Evolutionary conservation across 2,797 vertebrate genomes (phyloP).

Genomic region (Ataeniobius toweri): DNA sequence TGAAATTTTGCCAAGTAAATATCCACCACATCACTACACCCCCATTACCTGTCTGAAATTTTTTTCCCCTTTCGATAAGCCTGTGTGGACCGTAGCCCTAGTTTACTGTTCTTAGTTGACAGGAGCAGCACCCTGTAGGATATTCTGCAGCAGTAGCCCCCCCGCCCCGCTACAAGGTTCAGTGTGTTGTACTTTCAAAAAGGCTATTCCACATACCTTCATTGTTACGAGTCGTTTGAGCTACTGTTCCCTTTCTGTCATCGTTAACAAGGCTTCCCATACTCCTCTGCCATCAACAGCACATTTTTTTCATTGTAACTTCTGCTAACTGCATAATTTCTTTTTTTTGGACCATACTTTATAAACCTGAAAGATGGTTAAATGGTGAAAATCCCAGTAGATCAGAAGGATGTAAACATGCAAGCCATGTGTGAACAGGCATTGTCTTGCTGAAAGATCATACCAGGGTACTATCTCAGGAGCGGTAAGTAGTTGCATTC

Average conservation of each 20-base stretch:
- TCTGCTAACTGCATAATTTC: neutral
- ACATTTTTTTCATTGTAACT: neutral
- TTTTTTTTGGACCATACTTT: neutral
- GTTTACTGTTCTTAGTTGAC: neutral
- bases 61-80: neutral
- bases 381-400: neutral
- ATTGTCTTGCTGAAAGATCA: neutral
- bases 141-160: too few species aligned
- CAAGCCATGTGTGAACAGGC: neutral
- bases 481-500: neutral
- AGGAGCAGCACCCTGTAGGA: too few species aligned
- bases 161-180: neutral
- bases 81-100: neutral
- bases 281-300: neutral
- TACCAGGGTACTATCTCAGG: neutral
- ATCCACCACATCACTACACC: neutral
- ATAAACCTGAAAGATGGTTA: neutral
- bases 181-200: neutral
- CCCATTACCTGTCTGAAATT: neutral
- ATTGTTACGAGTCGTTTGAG: neutral
- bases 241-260: neutral
- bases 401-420: neutral
- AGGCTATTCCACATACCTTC: neutral
- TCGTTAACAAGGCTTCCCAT: neutral
- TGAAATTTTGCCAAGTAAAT: neutral